Evolutionary conservation across 2,113 vertebrate species (phyloP).

Genomic region (Cyprinodon brontotheroides): DNA sequence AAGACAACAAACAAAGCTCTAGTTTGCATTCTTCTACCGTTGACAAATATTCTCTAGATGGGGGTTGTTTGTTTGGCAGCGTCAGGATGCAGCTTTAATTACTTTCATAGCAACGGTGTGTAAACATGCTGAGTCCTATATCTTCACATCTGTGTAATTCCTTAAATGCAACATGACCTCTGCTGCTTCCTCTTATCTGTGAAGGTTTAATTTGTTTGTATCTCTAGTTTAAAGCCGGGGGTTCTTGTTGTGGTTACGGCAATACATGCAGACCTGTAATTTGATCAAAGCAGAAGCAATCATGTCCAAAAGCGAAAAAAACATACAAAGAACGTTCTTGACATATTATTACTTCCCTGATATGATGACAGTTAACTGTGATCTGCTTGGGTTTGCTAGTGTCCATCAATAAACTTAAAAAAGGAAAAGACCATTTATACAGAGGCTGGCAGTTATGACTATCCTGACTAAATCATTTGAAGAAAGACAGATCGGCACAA

Average conservation of each 20-base stretch:
- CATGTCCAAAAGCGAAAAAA: constrained; percentile 47
- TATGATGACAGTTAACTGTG: constrained; percentile 44
- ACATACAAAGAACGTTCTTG: constrained; percentile 14
- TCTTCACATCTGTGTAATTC: constrained; percentile 20
- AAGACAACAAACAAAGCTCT: constrained; percentile 26
- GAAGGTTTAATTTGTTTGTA: constrained; percentile 20
- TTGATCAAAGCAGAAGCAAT: constrained; percentile 34
- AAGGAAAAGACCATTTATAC: constrained; percentile 7
- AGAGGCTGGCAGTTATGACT: constrained; percentile 28
- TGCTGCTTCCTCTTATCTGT: constrained; percentile 8
- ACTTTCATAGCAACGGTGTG: constrained; percentile 33
- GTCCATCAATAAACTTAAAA: constrained; percentile 15
- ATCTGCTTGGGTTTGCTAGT: constrained; percentile 42
- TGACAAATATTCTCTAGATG: constrained; percentile 44
- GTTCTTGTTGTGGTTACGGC: constrained; percentile 48
- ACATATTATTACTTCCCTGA: constrained; percentile 25
- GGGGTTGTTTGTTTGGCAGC: constrained; percentile 32
- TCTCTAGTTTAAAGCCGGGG: constrained; percentile 16
- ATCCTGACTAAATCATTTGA: constrained; percentile 48
- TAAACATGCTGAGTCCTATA: constrained; percentile 14
- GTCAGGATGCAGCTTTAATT: constrained; percentile 47
- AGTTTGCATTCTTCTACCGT: constrained; percentile 1
- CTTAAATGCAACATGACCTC: constrained; percentile 22
- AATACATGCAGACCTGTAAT: constrained; percentile 46
- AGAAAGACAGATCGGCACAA: constrained; percentile 10